A percentile compares a stretch with the other conserved stretches of the same genome.
Evolutionary conservation across 2,888 invertebrate species (phyloP).

Genomic region (Nysson spinosus): DNA sequence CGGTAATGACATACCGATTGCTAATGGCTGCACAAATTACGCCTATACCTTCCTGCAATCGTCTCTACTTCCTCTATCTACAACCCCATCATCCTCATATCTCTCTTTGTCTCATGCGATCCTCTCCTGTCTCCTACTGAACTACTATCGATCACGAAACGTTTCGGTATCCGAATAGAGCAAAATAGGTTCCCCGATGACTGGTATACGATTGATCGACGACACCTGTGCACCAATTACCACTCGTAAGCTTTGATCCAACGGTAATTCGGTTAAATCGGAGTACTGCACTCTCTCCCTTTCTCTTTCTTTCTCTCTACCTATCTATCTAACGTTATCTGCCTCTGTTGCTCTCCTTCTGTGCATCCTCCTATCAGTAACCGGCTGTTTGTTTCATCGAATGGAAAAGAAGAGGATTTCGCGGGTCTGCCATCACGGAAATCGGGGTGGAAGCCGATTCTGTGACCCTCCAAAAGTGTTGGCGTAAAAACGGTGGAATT

Average conservation of each 20-base stretch:
- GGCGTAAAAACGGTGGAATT: neutral
- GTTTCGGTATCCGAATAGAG: conserved; percentile 52
- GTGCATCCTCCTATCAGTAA: neutral
- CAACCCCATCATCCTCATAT: neutral
- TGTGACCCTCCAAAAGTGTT: neutral
- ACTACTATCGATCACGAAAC: conserved; percentile 53
- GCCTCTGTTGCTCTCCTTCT: neutral
- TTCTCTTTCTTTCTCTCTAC: neutral
- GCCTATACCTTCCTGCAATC: conserved; percentile 12
- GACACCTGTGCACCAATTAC: conserved; percentile 65
- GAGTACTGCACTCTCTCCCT: conserved; percentile 30
- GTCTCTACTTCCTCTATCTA: conserved; percentile 16
- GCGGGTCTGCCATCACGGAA: neutral
- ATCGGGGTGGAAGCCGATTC: neutral
- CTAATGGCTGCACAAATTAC: conserved; percentile 58
- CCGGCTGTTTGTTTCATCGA: neutral
- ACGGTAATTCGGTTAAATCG: conserved; percentile 70
- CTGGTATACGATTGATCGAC: conserved; percentile 63
- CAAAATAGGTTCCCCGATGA: conserved; percentile 57
- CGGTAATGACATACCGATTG: conserved; percentile 56
- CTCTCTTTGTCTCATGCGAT: conserved; percentile 30
- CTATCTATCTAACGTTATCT: neutral
- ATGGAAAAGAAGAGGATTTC: neutral
- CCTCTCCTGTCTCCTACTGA: too few relatives aligned
- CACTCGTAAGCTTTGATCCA: conserved; percentile 65